Percentiles rank a stretch among this genome's conserved stretches.
phyloP scores from a whole-genome alignment of 2,888 invertebrate species.

The Sphaerophoria rueppellii region DNA sequence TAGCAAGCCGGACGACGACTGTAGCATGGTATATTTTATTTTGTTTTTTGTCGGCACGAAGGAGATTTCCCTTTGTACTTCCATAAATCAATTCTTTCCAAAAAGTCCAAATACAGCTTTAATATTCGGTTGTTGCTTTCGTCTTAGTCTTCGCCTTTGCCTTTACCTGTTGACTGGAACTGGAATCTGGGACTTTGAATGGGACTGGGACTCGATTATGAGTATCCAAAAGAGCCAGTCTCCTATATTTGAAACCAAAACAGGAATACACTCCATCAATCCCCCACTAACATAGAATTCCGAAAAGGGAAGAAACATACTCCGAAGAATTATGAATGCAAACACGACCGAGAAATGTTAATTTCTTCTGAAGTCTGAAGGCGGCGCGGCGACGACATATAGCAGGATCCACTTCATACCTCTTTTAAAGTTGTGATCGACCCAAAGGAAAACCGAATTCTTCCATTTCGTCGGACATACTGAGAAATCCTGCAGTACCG shows the following conservation, averaged over 20 bases:
- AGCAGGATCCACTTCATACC: slow-evolving; percentile 53
- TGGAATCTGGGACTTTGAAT: background rate
- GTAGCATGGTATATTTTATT: slow-evolving; percentile 23
- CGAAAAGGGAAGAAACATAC: slow-evolving; percentile 58
- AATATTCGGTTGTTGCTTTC: slow-evolving; percentile 59
- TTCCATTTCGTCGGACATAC: slow-evolving; percentile 32
- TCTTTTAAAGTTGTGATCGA: background rate
- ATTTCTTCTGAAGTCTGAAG: slow-evolving; percentile 67
- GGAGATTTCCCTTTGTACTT: slow-evolving; percentile 71
- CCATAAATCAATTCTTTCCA: slow-evolving; percentile 70
- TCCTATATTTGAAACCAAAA: slow-evolving; percentile 46
- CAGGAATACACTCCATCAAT: slow-evolving; percentile 66
- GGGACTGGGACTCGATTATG: no score
- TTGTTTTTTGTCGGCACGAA: slow-evolving; percentile 55
- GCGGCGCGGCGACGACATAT: slow-evolving; percentile 61
- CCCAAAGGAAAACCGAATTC: slow-evolving; percentile 16
- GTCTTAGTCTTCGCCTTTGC: slow-evolving; percentile 14
- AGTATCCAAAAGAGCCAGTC: slow-evolving; percentile 1
- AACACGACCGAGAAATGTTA: slow-evolving; percentile 73
- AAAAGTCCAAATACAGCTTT: slow-evolving; percentile 71
- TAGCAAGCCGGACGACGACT: background rate
- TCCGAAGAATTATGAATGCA: slow-evolving; percentile 71
- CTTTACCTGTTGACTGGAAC: background rate
- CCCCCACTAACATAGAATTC: slow-evolving; percentile 47
- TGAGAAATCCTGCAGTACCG: slow-evolving; percentile 37